Evolutionary conservation across 2,888 invertebrate genomes (phyloP).

Genomic region (Steromphala cineraria): DNA sequence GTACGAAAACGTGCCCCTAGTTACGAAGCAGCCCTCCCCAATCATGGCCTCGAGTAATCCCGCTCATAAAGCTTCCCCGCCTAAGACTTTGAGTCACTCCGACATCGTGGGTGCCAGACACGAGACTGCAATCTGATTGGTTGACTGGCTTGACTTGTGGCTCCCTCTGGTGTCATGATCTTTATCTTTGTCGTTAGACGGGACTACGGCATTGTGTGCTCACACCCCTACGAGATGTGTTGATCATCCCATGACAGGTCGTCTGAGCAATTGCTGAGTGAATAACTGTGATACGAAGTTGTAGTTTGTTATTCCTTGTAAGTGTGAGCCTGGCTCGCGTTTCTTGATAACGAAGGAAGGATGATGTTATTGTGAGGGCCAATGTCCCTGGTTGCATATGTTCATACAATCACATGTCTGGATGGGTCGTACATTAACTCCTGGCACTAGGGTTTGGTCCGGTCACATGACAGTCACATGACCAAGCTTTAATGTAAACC

Average conservation of each 20-base stretch:
- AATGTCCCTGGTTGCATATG: neutral
- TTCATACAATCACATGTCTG: neutral
- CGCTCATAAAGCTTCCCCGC: slow-evolving; percentile 57
- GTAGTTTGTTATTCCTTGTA: slow-evolving; percentile 5
- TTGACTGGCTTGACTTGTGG: neutral
- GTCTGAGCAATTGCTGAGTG: neutral
- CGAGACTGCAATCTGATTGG: slow-evolving; percentile 63
- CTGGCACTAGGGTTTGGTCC: neutral
- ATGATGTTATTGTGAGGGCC: neutral
- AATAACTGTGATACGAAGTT: neutral
- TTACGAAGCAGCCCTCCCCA: slow-evolving; percentile 62
- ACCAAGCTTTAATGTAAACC: neutral
- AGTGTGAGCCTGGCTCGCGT: neutral
- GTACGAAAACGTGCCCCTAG: slow-evolving; percentile 72
- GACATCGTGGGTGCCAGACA: slow-evolving; percentile 49
- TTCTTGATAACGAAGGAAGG: no score
- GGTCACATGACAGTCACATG: slow-evolving; percentile 6
- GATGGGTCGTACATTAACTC: neutral
- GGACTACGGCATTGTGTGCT: no score
- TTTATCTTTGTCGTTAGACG: no score
- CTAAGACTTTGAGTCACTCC: slow-evolving; percentile 57
- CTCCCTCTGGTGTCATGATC: neutral
- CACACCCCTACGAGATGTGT: neutral
- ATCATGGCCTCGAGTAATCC: slow-evolving; percentile 61
- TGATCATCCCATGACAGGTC: neutral